Evolutionary conservation across 1,140 invertebrate species (phyloP).

Genomic region (Rhagoletis pomonella): DNA sequence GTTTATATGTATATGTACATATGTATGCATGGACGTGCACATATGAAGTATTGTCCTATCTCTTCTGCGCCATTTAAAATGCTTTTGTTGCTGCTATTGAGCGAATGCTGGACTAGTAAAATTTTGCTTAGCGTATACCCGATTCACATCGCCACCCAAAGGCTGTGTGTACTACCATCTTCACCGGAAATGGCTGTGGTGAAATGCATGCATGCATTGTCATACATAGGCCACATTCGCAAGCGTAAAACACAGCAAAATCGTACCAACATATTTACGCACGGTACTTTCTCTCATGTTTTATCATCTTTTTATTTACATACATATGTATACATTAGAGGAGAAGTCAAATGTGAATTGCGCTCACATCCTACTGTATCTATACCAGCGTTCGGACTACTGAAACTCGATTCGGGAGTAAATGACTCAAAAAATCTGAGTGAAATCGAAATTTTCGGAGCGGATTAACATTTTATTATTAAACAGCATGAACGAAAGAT

Average conservation of each 20-base stretch:
- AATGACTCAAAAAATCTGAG: no score
- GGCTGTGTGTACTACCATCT: background rate
- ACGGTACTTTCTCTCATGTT: background rate
- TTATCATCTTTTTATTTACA: background rate
- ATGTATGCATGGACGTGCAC: background rate
- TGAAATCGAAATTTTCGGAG: no score
- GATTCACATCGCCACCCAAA: background rate
- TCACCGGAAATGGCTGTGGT: slow-evolving; percentile 30
- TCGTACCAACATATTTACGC: background rate
- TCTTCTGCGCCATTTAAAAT: background rate
- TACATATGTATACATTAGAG: slow-evolving; percentile 21
- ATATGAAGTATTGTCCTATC: background rate
- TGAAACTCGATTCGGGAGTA: no score
- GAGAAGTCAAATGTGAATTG: slow-evolving; percentile 6
- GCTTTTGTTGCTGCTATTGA: background rate
- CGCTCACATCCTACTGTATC: slow-evolving; percentile 14
- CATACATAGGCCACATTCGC: background rate
- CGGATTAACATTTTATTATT: no score
- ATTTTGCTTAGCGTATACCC: background rate
- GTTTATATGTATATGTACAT: background rate
- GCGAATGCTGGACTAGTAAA: background rate
- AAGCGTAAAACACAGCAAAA: background rate
- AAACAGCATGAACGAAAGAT: no score
- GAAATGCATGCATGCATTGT: background rate
- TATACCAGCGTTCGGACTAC: no score